A percentile compares a stretch with the other conserved stretches of the same genome.
phyloP scores from a whole-genome alignment of 2,113 vertebrate genomes.

The Herpetotheres cachinnans region DNA sequence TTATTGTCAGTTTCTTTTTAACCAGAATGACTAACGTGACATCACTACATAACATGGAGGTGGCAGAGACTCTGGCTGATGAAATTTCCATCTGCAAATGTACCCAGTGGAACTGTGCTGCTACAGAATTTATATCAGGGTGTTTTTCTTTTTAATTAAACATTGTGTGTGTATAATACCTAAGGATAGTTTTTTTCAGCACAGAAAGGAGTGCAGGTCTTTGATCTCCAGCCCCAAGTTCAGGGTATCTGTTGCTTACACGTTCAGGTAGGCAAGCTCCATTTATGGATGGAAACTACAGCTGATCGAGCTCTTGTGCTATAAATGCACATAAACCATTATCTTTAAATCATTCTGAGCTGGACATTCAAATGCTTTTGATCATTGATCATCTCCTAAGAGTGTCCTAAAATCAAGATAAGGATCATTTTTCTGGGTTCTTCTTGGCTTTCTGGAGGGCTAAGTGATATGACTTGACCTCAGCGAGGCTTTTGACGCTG shows the following conservation, averaged over 20 bases:
- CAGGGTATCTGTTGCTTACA: background rate
- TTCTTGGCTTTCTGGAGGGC: background rate
- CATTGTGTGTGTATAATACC: accelerated
- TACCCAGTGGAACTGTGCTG: background rate
- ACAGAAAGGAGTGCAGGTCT: background rate
- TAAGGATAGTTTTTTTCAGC: background rate
- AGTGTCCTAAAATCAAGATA: background rate
- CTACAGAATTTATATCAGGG: background rate
- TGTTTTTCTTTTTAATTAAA: background rate
- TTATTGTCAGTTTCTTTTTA: background rate
- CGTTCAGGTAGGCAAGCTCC: background rate
- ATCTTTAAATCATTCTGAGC: background rate
- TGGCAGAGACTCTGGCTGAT: background rate
- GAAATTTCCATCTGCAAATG: background rate
- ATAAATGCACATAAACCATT: background rate
- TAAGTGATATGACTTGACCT: no score
- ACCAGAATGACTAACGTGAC: background rate
- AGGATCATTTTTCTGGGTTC: background rate
- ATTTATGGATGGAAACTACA: background rate
- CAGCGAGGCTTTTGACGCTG: no score
- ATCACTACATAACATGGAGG: background rate
- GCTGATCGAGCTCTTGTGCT: accelerated
- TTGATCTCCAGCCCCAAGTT: background rate
- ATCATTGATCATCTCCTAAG: background rate
- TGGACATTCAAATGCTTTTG: background rate